phyloP scores from a whole-genome alignment of 2,888 invertebrate species.

The Dinocampus coccinellae region DNA sequence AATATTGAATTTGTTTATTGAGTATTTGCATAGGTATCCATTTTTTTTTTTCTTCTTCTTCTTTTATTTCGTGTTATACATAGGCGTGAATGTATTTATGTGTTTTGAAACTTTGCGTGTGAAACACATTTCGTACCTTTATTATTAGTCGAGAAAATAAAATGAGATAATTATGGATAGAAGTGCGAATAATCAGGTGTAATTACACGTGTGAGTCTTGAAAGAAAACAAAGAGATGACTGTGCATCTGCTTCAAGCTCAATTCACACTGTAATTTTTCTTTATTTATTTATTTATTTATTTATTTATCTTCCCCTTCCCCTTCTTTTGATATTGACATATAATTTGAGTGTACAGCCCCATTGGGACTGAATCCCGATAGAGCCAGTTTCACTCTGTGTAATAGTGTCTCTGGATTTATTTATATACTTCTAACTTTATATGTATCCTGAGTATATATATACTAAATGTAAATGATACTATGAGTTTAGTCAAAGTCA shows the following conservation, averaged over 20 bases:
- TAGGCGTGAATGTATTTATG: neutral
- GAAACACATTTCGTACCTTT: neutral
- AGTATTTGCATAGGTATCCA: neutral
- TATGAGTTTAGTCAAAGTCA: conserved; percentile 25
- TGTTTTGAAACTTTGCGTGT: neutral
- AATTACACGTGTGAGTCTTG: neutral
- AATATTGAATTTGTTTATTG: neutral
- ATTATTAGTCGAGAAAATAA: neutral
- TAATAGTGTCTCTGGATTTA: neutral
- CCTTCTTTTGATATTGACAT: conserved; percentile 36
- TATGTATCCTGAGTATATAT: too few relatives aligned
- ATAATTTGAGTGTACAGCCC: conserved; percentile 23
- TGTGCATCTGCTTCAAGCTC: conserved; percentile 8
- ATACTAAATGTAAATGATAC: conserved; percentile 7
- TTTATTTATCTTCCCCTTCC: too few relatives aligned
- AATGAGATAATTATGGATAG: too few relatives aligned
- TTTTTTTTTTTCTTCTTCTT: too few relatives aligned
- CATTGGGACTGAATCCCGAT: conserved; percentile 44
- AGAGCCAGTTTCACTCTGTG: conserved; percentile 46
- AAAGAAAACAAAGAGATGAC: conserved; percentile 9
- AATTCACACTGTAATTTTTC: conserved; percentile 14
- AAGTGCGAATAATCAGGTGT: neutral
- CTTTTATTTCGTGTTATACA: neutral
- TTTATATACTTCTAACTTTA: neutral
- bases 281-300: conserved; percentile 23